phyloP scores from a whole-genome alignment of 2,113 vertebrate genomes.

The Uria aalge region DNA sequence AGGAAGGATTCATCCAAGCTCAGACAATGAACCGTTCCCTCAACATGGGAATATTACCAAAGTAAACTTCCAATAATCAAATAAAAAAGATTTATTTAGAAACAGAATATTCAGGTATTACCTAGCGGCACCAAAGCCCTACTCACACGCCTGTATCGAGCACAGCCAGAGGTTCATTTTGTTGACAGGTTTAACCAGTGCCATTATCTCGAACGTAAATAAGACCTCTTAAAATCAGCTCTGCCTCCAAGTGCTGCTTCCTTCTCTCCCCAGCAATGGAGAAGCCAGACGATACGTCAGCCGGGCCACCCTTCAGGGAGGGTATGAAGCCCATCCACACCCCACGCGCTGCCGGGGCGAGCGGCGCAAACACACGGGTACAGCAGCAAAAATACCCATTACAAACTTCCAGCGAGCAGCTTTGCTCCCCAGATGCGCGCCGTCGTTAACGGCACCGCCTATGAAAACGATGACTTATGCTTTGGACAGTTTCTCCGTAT shows the following conservation, averaged over 20 bases:
- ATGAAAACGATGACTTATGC: fast-evolving
- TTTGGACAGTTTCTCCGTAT: background rate
- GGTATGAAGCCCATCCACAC: fast-evolving
- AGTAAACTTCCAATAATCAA: background rate
- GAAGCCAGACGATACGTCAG: background rate
- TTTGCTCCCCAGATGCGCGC: background rate
- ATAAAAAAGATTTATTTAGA: background rate
- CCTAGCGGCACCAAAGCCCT: background rate
- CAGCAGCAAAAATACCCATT: fast-evolving
- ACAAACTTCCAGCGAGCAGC: background rate
- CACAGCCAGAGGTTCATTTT: background rate
- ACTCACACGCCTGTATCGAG: background rate
- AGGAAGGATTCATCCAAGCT: background rate
- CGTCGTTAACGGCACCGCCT: fast-evolving
- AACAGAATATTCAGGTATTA: background rate
- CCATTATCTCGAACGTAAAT: background rate
- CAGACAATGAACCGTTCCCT: background rate
- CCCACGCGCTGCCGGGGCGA: fast-evolving
- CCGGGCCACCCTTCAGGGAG: background rate
- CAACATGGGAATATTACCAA: background rate
- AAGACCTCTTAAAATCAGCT: background rate
- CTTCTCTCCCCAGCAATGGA: background rate
- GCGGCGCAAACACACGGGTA: fast-evolving
- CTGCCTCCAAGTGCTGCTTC: background rate
- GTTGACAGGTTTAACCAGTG: background rate